These are phyloP conservation scores for Willowsia nigromaculata DNA, from an alignment of 2,888 invertebrate genomes.

Conservation along the genomic window DNA sequence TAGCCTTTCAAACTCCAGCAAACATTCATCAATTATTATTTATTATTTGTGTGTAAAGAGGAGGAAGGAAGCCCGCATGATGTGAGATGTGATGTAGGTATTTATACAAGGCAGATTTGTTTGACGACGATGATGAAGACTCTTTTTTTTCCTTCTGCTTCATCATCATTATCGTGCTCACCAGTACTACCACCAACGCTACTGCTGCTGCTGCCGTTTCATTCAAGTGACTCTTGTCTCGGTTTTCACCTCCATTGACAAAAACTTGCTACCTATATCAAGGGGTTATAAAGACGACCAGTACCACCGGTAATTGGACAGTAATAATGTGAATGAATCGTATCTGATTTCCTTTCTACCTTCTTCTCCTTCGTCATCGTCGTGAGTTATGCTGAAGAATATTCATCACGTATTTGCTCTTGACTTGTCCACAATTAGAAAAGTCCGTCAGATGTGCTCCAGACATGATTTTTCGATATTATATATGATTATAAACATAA, in stretches of 20 bases:
- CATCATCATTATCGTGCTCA: slow-evolving; percentile 12
- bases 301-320: slow-evolving; percentile 59
- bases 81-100: slow-evolving; percentile 15
- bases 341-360: slow-evolving; percentile 64
- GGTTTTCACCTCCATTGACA: slow-evolving; percentile 65
- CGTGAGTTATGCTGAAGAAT: slow-evolving; percentile 15
- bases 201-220: slow-evolving; percentile 21
- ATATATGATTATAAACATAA: neutral
- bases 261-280: neutral
- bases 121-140: slow-evolving; percentile 4
- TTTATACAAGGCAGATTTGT: slow-evolving; percentile 41
- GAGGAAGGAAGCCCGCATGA: slow-evolving; percentile 23
- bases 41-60: slow-evolving; percentile 40
- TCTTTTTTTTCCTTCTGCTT: slow-evolving; percentile 1
- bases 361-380: neutral
- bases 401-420: slow-evolving; percentile 37
- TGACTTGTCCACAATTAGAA: slow-evolving; percentile 10
- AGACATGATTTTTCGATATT: neutral
- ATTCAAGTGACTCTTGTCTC: slow-evolving; percentile 70
- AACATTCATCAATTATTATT: slow-evolving; percentile 63
- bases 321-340: slow-evolving; percentile 59
- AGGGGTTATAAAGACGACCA: slow-evolving; percentile 18
- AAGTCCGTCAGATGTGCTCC: slow-evolving; percentile 11
- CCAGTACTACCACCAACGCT: neutral
- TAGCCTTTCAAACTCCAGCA: slow-evolving; percentile 35